These are phyloP conservation scores for Drosophila trapezifrons DNA, from an alignment of 1,140 invertebrate species.

Conservation along the genomic window DNA sequence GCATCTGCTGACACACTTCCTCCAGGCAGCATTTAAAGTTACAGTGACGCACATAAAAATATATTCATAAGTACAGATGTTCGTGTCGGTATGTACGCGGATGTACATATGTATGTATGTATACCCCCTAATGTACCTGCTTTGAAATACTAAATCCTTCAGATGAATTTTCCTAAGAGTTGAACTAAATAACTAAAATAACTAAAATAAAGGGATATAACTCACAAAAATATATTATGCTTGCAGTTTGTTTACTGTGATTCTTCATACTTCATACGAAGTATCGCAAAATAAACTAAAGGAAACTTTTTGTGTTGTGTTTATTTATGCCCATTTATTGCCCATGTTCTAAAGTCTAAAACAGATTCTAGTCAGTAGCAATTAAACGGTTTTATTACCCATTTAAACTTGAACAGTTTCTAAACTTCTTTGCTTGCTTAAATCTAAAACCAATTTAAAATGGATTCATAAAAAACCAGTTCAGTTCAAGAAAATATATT, in stretches of 20 bases:
- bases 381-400: neutral
- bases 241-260: too few relatives aligned
- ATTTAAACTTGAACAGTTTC: neutral
- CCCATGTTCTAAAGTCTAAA: conserved; percentile 1
- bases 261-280: too few relatives aligned
- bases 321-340: neutral
- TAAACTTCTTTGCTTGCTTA: neutral
- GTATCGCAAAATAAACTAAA: too few relatives aligned
- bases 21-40: conserved; percentile 6
- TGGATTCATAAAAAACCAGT: neutral
- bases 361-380: neutral
- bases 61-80: conserved; percentile 24
- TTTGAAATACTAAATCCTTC: conserved; percentile 5
- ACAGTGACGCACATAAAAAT: conserved; percentile 5
- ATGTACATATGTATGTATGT: conserved; percentile 32
- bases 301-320: neutral
- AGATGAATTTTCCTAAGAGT: neutral
- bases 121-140: conserved; percentile 39
- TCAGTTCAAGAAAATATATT: too few relatives aligned
- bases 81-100: conserved; percentile 35
- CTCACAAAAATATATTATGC: neutral
- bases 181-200: neutral
- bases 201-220: neutral
- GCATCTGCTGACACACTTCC: conserved; percentile 29
- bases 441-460: neutral